A percentile compares a stretch with the other conserved stretches of the same genome.
These are phyloP conservation scores for Epinephelus cyanopodus DNA, from an alignment of 2,113 vertebrate genomes.

Conservation along the genomic window DNA sequence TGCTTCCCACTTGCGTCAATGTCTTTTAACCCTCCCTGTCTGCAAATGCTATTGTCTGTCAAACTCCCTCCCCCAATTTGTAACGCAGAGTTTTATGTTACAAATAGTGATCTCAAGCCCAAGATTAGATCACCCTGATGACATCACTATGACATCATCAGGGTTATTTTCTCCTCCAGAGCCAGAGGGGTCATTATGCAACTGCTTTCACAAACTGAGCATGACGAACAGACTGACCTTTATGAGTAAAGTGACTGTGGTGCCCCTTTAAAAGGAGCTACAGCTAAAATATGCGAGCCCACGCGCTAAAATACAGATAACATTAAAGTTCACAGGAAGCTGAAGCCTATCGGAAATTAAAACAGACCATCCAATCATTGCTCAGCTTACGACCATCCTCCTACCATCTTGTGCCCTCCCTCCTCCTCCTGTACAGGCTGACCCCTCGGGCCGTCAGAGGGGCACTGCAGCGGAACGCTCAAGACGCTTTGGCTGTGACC, in stretches of 20 bases:
- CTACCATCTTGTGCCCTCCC: conserved; percentile 14
- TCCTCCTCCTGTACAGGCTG: conserved; percentile 44
- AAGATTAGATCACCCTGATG: background rate
- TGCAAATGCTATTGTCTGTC: background rate
- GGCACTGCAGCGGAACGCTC: conserved; percentile 65
- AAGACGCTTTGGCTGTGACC: conserved; percentile 74
- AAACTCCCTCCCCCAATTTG: background rate
- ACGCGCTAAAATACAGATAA: background rate
- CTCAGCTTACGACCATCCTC: conserved; percentile 1
- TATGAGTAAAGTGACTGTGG: background rate
- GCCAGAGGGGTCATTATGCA: no score
- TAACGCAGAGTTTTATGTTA: background rate
- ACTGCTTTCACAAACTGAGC: background rate
- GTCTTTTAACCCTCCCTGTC: background rate
- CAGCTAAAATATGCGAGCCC: conserved; percentile 14
- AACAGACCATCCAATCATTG: conserved; percentile 31
- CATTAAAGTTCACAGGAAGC: background rate
- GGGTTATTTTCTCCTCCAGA: background rate
- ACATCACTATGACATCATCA: background rate
- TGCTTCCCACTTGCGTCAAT: background rate
- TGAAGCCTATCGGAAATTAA: background rate
- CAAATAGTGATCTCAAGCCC: background rate
- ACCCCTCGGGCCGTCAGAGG: conserved; percentile 66
- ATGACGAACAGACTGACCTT: background rate
- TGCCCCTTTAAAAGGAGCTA: background rate